Evolutionary conservation across 2,888 invertebrate species (phyloP), one percentile per base, ranked within the genome.

Genomic region (Brassicogethes aeneus): DNA sequence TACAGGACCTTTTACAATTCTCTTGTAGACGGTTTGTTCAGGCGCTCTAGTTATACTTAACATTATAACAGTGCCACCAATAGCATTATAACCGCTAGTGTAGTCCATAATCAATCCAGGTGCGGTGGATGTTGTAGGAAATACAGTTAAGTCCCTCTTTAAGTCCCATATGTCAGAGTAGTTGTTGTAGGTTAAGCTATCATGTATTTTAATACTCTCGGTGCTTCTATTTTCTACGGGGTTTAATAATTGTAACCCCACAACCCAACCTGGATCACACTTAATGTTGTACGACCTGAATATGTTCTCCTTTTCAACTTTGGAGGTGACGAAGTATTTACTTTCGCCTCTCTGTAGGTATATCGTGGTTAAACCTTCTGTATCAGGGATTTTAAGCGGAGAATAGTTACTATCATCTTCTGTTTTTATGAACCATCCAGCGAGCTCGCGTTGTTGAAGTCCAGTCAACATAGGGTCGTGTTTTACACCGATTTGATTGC

Each of bases 391-490:
- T 46, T 76, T 68, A 37, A 85, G 80, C 0, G 89, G 87, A 46
- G 77, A 76, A 57, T 87, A 88, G 54, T 80, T 79, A 0, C 79
- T 76, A 56, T 85, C 85, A 47, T 83, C 83, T 17, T 83, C 79
- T 16, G 70, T 70, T 59, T 80, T 76, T 51, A 77, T 76, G 56
- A 93, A 89, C 94, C 95, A 95, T 3, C 93, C 92, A 1, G 92
- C 85, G 37, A 96, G 75, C 71, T 95, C 94, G 60, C 90, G 74
- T 66, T 94, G 95, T 58, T 91, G 85, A 2, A 80, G 66, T 1
- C 84, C 80, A 1, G 87, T 80, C 45, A 95, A 73, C 31, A 85
- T 85, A 0, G 96, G 92, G 68, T 97, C 86, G 60, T 96, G 97
- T 39, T 85, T 80, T 48, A 99, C 84, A 0, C 97, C 99, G 30